These are phyloP conservation scores for Schrankia costaestrigalis DNA, from an alignment of 2,888 invertebrate genomes.

Conservation along the genomic window DNA sequence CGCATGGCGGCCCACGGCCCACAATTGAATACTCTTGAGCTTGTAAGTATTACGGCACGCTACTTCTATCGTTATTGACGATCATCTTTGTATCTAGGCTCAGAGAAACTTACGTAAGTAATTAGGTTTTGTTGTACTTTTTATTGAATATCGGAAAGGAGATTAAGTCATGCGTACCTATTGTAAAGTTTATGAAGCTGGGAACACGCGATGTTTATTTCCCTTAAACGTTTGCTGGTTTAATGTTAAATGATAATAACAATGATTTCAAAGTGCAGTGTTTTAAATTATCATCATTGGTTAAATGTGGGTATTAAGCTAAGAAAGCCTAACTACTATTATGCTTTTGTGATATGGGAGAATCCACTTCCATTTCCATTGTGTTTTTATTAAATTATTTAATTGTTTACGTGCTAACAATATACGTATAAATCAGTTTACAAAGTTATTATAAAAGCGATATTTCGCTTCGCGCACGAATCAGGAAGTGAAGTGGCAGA, in stretches of 20 bases:
- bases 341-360: too few relatives aligned
- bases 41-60: constrained; percentile 20
- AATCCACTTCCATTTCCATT: too few relatives aligned
- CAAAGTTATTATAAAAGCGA: constrained; percentile 33
- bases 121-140: constrained; percentile 41
- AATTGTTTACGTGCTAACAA: too few relatives aligned
- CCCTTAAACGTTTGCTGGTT: background rate
- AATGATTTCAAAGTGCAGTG: too few relatives aligned
- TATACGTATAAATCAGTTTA: too few relatives aligned
- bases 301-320: too few relatives aligned
- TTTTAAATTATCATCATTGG: too few relatives aligned
- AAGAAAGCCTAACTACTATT: background rate
- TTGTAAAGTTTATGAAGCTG: constrained; percentile 15
- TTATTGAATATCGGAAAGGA: constrained; percentile 35
- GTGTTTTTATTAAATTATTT: too few relatives aligned
- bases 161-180: constrained; percentile 42
- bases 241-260: too few relatives aligned
- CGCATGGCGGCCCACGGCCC: constrained; percentile 28
- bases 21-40: constrained; percentile 32
- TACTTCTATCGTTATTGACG: too few relatives aligned
- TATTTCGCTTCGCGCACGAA: constrained; percentile 42
- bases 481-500: constrained; percentile 51
- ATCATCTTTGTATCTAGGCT: constrained; percentile 6
- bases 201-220: constrained; percentile 10
- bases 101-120: constrained; percentile 40